phyloP scores from a whole-genome alignment of 2,113 vertebrate species.

The Lagopus muta region DNA sequence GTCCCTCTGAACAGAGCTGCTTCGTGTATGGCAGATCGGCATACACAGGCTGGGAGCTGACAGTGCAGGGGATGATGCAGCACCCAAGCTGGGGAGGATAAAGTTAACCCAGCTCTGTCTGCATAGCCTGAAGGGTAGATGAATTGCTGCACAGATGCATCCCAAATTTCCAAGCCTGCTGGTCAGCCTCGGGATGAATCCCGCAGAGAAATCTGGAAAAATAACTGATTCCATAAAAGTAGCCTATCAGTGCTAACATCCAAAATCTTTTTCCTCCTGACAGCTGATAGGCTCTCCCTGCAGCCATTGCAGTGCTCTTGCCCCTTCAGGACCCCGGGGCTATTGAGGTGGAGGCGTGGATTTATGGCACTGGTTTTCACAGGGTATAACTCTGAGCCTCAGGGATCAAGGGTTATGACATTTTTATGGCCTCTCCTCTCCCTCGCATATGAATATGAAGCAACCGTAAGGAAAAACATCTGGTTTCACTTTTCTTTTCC shows the following conservation, averaged over 20 bases:
- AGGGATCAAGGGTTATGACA: conserved; percentile 74
- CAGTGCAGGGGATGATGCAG: background rate
- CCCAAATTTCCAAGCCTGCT: conserved; percentile 31
- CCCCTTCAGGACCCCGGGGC: conserved; percentile 27
- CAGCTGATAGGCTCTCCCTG: background rate
- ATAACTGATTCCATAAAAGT: conserved; percentile 35
- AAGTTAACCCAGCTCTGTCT: background rate
- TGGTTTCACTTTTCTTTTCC: conserved; percentile 81
- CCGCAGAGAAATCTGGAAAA: conserved; percentile 49
- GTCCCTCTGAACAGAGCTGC: background rate
- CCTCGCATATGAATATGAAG: conserved; percentile 60
- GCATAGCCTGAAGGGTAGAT: background rate
- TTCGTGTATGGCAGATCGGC: accelerated
- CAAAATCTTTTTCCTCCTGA: conserved; percentile 30
- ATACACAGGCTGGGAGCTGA: accelerated
- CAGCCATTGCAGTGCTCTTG: background rate
- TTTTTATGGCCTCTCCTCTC: conserved; percentile 74
- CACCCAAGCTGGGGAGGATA: background rate
- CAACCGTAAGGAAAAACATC: conserved; percentile 78
- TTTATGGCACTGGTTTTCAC: conserved; percentile 67
- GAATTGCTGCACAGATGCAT: conserved; percentile 22
- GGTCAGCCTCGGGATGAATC: conserved; percentile 18
- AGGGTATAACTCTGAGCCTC: conserved; percentile 61
- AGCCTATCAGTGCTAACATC: conserved; percentile 5
- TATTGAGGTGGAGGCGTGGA: conserved; percentile 23